Percentiles rank a stretch among this genome's conserved stretches.
Conservation (phyloP, 2,888 invertebrate species). For the Chloromyia formosa region DNA sequence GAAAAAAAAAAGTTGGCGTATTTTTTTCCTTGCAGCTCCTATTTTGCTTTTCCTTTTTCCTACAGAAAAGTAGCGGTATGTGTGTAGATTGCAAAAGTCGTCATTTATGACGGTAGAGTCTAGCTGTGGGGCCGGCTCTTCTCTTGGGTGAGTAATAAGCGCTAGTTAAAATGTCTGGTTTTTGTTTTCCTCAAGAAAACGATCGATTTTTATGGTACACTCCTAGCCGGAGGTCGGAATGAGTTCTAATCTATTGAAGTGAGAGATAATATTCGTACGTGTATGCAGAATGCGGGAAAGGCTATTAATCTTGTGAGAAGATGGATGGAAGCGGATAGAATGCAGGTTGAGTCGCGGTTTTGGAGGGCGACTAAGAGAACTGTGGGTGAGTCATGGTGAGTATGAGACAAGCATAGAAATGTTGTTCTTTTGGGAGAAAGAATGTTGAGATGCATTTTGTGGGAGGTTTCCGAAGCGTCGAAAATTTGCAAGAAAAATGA, state of each 20-base stretch:
- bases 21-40: not conserved
- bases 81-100: not conserved
- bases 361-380: too few species aligned
- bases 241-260: too few species aligned
- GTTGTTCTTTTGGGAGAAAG: too few species aligned
- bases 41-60: not conserved
- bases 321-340: too few species aligned
- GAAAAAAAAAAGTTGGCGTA: not conserved
- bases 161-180: constrained; percentile 14
- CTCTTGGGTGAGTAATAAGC: not conserved
- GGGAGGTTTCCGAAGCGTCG: too few species aligned
- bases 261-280: not conserved
- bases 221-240: not conserved
- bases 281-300: not conserved
- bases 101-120: not conserved
- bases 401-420: too few species aligned
- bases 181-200: not conserved
- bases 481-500: too few species aligned
- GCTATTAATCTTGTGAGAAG: not conserved
- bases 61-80: too few species aligned
- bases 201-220: not conserved
- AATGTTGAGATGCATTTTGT: too few species aligned
- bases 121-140: not conserved
- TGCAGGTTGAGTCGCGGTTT: too few species aligned
- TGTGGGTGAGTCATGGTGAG: too few species aligned